These are phyloP conservation scores for Monochamus alternatus DNA, from an alignment of 2,888 invertebrate genomes.

Conservation along the genomic window DNA sequence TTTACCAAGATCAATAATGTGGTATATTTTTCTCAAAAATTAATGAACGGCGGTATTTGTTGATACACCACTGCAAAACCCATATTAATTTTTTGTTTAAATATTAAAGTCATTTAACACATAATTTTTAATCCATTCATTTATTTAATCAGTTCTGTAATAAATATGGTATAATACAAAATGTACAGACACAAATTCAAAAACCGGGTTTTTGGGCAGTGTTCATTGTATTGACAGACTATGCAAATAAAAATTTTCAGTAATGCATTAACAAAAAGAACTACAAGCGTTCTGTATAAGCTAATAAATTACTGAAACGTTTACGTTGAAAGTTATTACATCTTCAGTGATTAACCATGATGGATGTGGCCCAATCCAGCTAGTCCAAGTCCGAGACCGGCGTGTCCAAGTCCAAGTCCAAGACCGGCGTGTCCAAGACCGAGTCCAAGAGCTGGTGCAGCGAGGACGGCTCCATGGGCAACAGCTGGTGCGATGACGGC, in stretches of 20 bases:
- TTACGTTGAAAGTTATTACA: neutral
- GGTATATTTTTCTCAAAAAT: no score
- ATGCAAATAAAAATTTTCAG: slow-evolving; percentile 19
- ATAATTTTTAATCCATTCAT: slow-evolving; percentile 36
- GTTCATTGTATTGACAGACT: neutral
- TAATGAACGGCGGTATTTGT: no score
- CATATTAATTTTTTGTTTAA: no score
- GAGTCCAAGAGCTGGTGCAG: slow-evolving; percentile 19
- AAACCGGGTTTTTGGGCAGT: neutral
- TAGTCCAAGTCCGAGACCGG: neutral
- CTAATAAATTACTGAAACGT: slow-evolving; percentile 35
- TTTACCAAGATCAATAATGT: no score
- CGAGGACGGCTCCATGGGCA: slow-evolving; percentile 22
- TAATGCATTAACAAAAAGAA: slow-evolving; percentile 34
- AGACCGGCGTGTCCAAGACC: slow-evolving; percentile 44
- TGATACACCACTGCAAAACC: no score
- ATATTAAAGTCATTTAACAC: no score
- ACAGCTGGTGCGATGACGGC: slow-evolving; percentile 39
- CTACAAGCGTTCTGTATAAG: slow-evolving; percentile 8
- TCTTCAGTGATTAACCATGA: slow-evolving; percentile 36
- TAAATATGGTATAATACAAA: slow-evolving; percentile 36
- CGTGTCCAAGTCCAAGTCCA: slow-evolving; percentile 18
- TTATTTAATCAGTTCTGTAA: slow-evolving; percentile 48
- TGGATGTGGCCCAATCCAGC: slow-evolving; percentile 29
- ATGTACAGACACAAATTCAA: neutral